Evolutionary conservation across 1,140 invertebrate genomes (phyloP), one percentile per base, ranked within the genome.

Genomic region (Aphis gossypii): DNA sequence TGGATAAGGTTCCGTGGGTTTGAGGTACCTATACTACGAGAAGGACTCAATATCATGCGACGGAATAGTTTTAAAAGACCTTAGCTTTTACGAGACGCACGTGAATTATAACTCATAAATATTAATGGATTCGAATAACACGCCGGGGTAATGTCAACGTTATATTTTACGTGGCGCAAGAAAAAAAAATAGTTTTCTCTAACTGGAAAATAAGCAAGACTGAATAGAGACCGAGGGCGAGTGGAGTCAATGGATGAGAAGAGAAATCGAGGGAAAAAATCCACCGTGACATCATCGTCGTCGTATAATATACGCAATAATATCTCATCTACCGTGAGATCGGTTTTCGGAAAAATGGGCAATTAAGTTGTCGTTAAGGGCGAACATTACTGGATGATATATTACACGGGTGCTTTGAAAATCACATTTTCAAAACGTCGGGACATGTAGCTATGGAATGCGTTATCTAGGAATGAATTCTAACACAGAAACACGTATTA

Each of bases 81-180:
- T 93, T 7, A 23, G 82, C 92, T 93, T 93, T 93, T 92, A 84
- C 41, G 76, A 54, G 82, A 48, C 76, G 91, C 68, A 41, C 76
- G 92, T 93, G 82, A 93, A 93, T 93, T 93, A 93, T 84, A 93
- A 84, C 68, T 82, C 92, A 93, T 93, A 93, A 93, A 93, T 93
- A 93, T 93, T 93, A 93, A 93, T 93, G 76, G 82, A 44, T 86
- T 44, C 92, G 82, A 86, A 93, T 93, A 83, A 83, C 90, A 93
- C 92, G 38, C 89, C 11, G 89, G 89, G 14, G 54, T n/a, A 68
- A 44, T 90, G 56, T 68, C 56, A 21, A 30, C 56, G 54, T 90
- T 90, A 90, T 90, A 90, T 60, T 60, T 60, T 90, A 41, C 88
- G 88, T 54, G 87, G 48, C n/a, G 23, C 44, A 82, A 30, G 91